A percentile compares a stretch with the other conserved stretches of the same genome.
Conservation (phyloP, 2,888 invertebrate genomes). For the Hirtodrosophila cameraria region DNA sequence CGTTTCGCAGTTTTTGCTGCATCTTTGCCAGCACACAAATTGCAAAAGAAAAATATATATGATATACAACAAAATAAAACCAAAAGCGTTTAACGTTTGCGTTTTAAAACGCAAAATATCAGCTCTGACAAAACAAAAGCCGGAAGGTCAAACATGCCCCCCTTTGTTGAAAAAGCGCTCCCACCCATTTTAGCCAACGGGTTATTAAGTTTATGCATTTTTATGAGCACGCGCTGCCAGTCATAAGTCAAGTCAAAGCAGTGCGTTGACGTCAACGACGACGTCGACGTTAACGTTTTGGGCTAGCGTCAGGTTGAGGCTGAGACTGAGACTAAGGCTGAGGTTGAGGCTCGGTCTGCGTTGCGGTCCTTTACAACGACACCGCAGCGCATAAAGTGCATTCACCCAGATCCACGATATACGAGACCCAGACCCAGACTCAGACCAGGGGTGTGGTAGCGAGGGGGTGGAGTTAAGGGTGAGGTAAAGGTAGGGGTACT, state of each 20-base stretch:
- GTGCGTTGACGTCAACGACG: constrained; percentile 9
- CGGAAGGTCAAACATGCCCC: constrained; percentile 53
- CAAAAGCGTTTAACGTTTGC: constrained; percentile 48
- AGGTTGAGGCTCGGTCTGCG: constrained; percentile 5
- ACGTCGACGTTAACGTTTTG: background rate
- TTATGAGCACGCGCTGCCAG: constrained; percentile 48
- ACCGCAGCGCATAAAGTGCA: constrained; percentile 63
- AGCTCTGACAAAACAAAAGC: constrained; percentile 36
- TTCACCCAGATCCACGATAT: constrained; percentile 59
- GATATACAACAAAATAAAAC: too few relatives aligned
- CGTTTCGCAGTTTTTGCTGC: constrained; percentile 25
- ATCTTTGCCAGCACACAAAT: constrained; percentile 38
- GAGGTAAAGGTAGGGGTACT: constrained; percentile 4
- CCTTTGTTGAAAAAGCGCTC: constrained; percentile 3
- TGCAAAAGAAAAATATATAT: constrained; percentile 33
- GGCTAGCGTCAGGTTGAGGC: constrained; percentile 27
- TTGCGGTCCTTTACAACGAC: constrained; percentile 53
- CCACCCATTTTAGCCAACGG: constrained; percentile 30
- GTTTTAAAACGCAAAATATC: constrained; percentile 36
- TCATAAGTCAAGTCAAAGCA: constrained; percentile 69
- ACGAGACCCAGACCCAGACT: background rate
- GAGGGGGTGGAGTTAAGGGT: background rate
- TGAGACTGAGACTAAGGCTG: constrained; percentile 11
- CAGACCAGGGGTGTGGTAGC: background rate
- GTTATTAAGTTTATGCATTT: constrained; percentile 57